A percentile compares a stretch with the other conserved stretches of the same genome.
Evolutionary conservation across 2,113 vertebrate genomes (phyloP).

Genomic region (Oryzias javanicus): DNA sequence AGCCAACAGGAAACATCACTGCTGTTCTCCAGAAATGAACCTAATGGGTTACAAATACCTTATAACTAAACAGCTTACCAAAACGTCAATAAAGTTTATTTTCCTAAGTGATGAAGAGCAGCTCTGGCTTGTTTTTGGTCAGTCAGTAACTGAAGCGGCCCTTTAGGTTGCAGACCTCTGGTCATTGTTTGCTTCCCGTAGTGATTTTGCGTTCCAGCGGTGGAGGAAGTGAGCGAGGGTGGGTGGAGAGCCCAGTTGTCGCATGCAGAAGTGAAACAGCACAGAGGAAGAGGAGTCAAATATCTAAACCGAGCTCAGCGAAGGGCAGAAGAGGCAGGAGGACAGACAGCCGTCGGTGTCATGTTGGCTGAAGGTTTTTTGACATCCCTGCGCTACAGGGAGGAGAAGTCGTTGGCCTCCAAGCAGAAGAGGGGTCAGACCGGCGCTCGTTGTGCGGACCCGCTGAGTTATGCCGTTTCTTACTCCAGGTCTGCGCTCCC

Average conservation of each 20-base stretch:
- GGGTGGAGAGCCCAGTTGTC: conserved; percentile 23
- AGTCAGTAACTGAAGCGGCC: too few species aligned
- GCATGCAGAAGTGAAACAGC: conserved; percentile 70
- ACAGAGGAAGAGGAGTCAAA: neutral
- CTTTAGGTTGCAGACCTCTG: neutral
- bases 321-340: neutral
- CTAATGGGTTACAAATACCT: too few species aligned
- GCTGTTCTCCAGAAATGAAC: too few species aligned
- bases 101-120: too few species aligned
- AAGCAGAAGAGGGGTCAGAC: conserved; percentile 9
- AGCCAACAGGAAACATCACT: too few species aligned
- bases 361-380: conserved; percentile 76
- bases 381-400: conserved; percentile 54
- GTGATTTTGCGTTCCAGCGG: conserved; percentile 22
- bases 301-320: neutral
- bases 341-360: neutral
- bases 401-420: conserved; percentile 38
- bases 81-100: too few species aligned
- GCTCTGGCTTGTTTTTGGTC: too few species aligned
- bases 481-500: neutral
- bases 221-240: conserved; percentile 54
- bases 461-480: neutral
- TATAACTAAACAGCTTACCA: too few species aligned
- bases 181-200: neutral
- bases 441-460: neutral